Base-by-base conservation (phyloP, 2,113 vertebrate species). In the Delphinapterus leucas region DNA sequence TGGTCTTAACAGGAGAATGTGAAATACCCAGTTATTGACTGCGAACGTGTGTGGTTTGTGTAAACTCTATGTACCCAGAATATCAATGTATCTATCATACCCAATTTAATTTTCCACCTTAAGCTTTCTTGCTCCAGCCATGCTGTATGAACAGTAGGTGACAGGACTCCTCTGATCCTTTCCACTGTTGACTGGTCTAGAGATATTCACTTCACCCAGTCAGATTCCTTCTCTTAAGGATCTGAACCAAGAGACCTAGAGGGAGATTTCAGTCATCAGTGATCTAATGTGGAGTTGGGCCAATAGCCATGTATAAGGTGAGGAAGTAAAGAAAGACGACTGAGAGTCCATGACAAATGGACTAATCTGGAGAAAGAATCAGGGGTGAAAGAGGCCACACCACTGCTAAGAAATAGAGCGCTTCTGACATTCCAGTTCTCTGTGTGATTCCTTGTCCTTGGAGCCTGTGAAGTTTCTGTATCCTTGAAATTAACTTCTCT, bases 401-500 rank as follows among this genome's bases (percentile, higher is more conserved):
- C 12, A 71, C 23, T 2, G 1, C 41, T 81, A 92, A 88, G 58
- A 94, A 67, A 90, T 1, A 83, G 49, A 93, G 77, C 84, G 21
- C 53, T 93, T 79, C 49, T 49, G 28, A 73, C 6, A 33, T 58
- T 68, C 36, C 26, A 67, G 38, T 14, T 77, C 18, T 84, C 14
- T 41, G 3, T 63, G 23, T 58, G 17, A 85, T 88, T 85, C 25
- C 38, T 71, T 93, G 33, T 71, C n/a, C 23, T 71, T 81, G 53
- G 36, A 83, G 10, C 85, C 65, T 71, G 86, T 67, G 60, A 73
- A 58, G 28, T 87, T 89, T 90, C 41, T 71, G 41, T 55, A 28
- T 77, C 71, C 82, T 97, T 95, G 53, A 93, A 85, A 93, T 82
- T 26, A 85, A 58, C 38, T 91, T 88, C 2, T 65, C 33, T 93